Evolutionary conservation across 1,140 invertebrate species (phyloP), one percentile per base, ranked within the genome.

Genomic region (Zaprionus kolodkinae): DNA sequence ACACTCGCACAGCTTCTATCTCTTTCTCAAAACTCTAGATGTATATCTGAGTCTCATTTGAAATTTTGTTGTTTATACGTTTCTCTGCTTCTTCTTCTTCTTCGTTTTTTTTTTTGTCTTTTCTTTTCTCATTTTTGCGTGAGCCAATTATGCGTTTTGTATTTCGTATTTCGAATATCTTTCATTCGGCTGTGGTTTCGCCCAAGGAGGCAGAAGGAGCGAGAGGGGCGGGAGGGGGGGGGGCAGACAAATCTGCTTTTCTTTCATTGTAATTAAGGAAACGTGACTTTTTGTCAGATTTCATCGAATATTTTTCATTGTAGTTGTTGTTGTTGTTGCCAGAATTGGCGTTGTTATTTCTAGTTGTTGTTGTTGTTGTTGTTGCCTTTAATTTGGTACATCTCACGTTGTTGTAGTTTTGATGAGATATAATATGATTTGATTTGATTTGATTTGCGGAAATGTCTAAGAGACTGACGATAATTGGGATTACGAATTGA

Each of bases 61-160:
- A 56, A 48, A 72, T 75, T 69, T 52, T 72, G 59, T 76, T 60
- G 36, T 48, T 79, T 74, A 63, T 48, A 33, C 7, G 13, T 60
- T 57, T 12, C 21, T 21, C 21, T 21, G 1, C 60, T 63, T 45
- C 52, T 72, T 60, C 27, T 3, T 30, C 27, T 73, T 71, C 17
- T 57, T 25, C 7, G 30, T 63, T 68, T 65, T 69, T 64, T 69
- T 64, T 27, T 52, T 74, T 55, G 54, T 50, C 71, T 72, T 61
- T 65, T 68, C 55, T 81, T 72, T 40, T 57, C 55, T 43, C 60
- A 65, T 73, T 89, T 83, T 91, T 91, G 88, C 88, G 88, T 91
- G 88, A 91, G 83, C 88, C 88, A 91, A 91, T 91, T 91, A 88
- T 91, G 80, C 76, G 82, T 79, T 85, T 91, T 91, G 85, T 88